Conservation (phyloP, 2,797 vertebrate species). For the Myotis myotis region DNA sequence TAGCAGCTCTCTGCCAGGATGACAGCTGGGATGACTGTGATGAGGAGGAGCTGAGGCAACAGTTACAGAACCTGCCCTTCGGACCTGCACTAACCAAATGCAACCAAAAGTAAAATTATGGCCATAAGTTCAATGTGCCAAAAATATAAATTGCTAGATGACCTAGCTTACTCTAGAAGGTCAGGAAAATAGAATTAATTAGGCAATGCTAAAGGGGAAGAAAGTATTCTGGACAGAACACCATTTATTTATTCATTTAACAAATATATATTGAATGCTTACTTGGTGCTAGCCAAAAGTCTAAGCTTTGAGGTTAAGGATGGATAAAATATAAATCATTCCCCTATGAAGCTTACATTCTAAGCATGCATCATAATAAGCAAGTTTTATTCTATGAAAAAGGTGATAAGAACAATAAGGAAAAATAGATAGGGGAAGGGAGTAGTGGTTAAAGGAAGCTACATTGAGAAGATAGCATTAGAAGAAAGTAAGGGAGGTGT, state of each 20-base stretch:
- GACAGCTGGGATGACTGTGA: not conserved
- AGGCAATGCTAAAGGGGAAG: not conserved
- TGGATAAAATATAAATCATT: not conserved
- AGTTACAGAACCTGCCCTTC: not conserved
- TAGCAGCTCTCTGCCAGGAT: not conserved
- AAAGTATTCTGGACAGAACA: not conserved
- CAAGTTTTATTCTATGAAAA: not conserved
- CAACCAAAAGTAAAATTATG: not conserved
- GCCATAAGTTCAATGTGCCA: not conserved
- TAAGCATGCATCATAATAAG: not conserved
- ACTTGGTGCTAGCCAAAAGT: not conserved
- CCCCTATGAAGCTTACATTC: not conserved
- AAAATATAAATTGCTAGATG: not conserved
- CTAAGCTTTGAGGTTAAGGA: not conserved
- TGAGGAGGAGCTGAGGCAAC: no score
- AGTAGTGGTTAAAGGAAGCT: not conserved
- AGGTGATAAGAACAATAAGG: not conserved
- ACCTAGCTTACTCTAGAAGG: not conserved
- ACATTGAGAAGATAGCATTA: not conserved
- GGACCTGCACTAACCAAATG: not conserved
- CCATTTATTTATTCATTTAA: not conserved
- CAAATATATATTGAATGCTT: not conserved
- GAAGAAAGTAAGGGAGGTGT: not conserved
- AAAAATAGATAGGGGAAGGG: not conserved
- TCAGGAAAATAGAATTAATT: not conserved